phyloP scores from a whole-genome alignment of 2,797 vertebrate genomes.

The Dendrocincla tyrannina region DNA sequence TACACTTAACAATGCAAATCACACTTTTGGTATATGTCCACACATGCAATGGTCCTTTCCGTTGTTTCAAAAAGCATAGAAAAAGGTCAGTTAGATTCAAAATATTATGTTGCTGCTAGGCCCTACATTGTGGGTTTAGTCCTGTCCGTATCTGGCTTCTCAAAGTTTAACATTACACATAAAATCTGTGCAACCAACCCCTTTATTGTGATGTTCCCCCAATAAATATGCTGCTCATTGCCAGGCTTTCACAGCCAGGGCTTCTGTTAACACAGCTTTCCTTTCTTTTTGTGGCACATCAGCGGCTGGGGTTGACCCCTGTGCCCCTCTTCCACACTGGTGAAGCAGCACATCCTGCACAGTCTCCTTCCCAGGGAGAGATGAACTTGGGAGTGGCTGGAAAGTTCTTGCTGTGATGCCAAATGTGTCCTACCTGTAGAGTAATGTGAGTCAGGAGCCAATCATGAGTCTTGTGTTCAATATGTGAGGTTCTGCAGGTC shows the following conservation, averaged over 20 bases:
- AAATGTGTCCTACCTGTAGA: background rate
- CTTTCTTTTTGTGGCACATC: background rate
- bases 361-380: background rate
- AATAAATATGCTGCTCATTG: background rate
- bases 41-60: background rate
- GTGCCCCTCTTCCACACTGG: background rate
- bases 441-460: background rate
- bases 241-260: background rate
- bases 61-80: background rate
- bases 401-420: background rate
- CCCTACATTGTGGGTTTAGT: background rate
- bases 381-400: background rate
- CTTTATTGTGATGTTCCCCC: background rate
- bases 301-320: background rate
- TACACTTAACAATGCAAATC: background rate
- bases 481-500: background rate
- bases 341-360: accelerated
- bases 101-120: background rate
- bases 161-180: background rate
- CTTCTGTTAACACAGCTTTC: background rate
- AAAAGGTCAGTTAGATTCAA: background rate
- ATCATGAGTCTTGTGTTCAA: accelerated
- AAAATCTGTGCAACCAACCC: background rate
- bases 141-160: background rate
- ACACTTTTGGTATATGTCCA: background rate